Base-by-base conservation (phyloP, 1,140 invertebrate species). In the Drosophila elegans region DNA sequence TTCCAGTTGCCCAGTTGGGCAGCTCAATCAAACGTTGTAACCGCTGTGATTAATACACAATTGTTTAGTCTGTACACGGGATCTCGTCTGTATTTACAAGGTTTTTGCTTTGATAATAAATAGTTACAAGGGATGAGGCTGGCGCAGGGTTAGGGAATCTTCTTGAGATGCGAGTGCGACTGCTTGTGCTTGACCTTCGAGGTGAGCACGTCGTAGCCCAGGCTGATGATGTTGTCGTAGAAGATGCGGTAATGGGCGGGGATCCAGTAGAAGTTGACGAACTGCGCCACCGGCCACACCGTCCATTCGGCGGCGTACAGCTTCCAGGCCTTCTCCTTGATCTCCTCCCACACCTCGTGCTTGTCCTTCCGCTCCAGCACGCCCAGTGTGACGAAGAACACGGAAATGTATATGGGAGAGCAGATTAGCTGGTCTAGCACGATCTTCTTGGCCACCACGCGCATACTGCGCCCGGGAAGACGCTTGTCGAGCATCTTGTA, bases 181-280 rank as follows among this genome's bases (percentile, higher is more conserved):
- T 80, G 66, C 6, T 77, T 74, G 46, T 97, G 95, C 92, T 97
- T 97, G n/a, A 98, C 96, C 92, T 97, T 95, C 27, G 97, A 98
- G n/a, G 97, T 97, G 90, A 98, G 98, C 45, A 97, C 93, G 92
- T 99, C 97, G 93, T 98, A 98, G 9, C 97, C 96, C 85, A 98
- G 93, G 27, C 97, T 98, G 90, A 98, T 96, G 6, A 95, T 95
- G 92, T 97, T 98, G 90, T 98, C 98, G 93, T 98, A 98, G 10
- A 98, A 93, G 21, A 98, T 97, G 85, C 98, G 94, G 92, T 95
- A 99, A 84, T 94, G 95, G 4, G 95, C 95, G 16, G 97, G 97
- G 71, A 99, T 92, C 80, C 97, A 95, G 91, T 96, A 97, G 93
- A 99, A 99, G 93, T 98, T 98, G 13, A 97, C 59, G n/a, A 97